Evolutionary conservation across 2,888 invertebrate genomes (phyloP).

Genomic region (Rhingia campestris): DNA sequence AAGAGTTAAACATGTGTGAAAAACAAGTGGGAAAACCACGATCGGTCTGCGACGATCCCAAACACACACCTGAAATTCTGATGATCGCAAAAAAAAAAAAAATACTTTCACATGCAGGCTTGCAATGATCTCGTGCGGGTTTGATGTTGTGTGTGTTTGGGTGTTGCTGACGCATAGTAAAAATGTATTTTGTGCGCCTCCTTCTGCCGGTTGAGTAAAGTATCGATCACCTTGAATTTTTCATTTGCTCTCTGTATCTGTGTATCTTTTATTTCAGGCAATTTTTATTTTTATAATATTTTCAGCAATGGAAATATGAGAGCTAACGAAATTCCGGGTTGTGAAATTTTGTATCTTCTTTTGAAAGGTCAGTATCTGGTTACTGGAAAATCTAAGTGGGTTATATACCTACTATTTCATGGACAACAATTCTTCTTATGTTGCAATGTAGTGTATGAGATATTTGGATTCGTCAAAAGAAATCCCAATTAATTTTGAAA

Average conservation of each 20-base stretch:
- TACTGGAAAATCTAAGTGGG: slow-evolving; percentile 50
- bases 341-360: slow-evolving; percentile 46
- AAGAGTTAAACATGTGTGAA: slow-evolving; percentile 26
- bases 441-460: slow-evolving; percentile 28
- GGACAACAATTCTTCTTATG: slow-evolving; percentile 33
- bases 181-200: slow-evolving; percentile 20
- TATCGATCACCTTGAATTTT: slow-evolving; percentile 72
- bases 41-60: slow-evolving; percentile 31
- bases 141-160: slow-evolving; percentile 24
- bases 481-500: slow-evolving; percentile 18
- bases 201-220: slow-evolving; percentile 25
- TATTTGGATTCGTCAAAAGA: slow-evolving; percentile 20
- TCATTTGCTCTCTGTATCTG: slow-evolving; percentile 37
- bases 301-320: slow-evolving; percentile 81
- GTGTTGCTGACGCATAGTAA: slow-evolving; percentile 50
- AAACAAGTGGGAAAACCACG: slow-evolving; percentile 62
- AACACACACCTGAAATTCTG: slow-evolving; percentile 68
- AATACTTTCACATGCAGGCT: slow-evolving; percentile 48
- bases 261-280: slow-evolving; percentile 21
- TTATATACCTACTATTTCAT: slow-evolving; percentile 44
- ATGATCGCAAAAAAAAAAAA: slow-evolving; percentile 62
- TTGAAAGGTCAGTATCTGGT: slow-evolving; percentile 68
- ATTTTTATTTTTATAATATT: slow-evolving; percentile 68
- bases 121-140: not conserved
- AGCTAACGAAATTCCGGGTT: slow-evolving; percentile 68